phyloP scores from a whole-genome alignment of 2,797 vertebrate species.

The Spinibarbus caldwelli region DNA sequence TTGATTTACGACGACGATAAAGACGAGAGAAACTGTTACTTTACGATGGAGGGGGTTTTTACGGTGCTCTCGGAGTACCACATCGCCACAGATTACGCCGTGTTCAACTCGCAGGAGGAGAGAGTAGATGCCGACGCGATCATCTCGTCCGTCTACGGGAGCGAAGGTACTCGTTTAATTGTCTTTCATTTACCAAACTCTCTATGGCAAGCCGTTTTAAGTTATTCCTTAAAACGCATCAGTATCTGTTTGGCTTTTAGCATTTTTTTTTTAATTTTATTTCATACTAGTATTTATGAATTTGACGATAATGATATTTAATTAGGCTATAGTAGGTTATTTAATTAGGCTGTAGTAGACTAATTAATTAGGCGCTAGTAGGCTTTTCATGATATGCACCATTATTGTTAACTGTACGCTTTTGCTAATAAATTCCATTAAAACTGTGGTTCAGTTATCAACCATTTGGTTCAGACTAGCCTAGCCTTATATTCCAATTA shows the following conservation, averaged over 20 bases:
- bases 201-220: neutral
- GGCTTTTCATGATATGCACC: neutral
- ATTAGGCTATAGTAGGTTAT: neutral
- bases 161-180: constrained; percentile 71
- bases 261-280: neutral
- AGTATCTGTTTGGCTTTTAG: neutral
- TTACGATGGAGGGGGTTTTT: constrained; percentile 91
- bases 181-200: neutral
- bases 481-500: neutral
- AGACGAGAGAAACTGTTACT: constrained; percentile 90
- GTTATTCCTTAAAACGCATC: neutral
- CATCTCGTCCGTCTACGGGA: constrained; percentile 69
- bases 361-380: neutral
- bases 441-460: neutral
- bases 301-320: neutral
- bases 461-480: neutral
- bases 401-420: neutral
- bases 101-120: constrained; percentile 74
- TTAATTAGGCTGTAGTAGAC: neutral
- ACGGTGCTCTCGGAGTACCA: constrained; percentile 80
- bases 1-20: constrained; percentile 89
- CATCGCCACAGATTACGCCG: constrained; percentile 70
- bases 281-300: neutral
- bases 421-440: neutral
- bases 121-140: constrained; percentile 82